Base-by-base conservation (phyloP, 2,888 invertebrate species). In the Andrena dorsata region DNA sequence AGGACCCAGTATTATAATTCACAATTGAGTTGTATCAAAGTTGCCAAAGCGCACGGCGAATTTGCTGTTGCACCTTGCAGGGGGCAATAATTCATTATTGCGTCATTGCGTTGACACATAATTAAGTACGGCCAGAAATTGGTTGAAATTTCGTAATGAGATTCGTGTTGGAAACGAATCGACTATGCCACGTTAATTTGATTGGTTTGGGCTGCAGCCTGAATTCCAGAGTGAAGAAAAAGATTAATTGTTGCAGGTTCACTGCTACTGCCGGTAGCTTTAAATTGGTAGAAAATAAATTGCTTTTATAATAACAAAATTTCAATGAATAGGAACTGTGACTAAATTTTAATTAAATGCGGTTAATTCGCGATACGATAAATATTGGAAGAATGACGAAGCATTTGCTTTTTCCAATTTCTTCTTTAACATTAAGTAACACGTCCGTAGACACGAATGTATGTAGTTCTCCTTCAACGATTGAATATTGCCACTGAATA, bases 91-190 rank as follows among this genome's bases (percentile, higher is more conserved):
- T 30, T 56, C 64, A 23, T 47, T 73, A 69, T 80, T 73, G 51
- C 60, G 41, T 30, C 53, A 72, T 8, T 20, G 10, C 35, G 30
- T 49, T 72, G 66, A 56, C 66, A 16, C 56, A 8, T 63, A 77
- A 71, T 80, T 71, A 61, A 61, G n/a, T 61, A 23, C 8, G 20
- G 20, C 13, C 30, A 53, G 47, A 65, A 76, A 71, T 70, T 41
- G 60, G 8, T 70, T 41, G 47, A 41, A 41, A 73, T 61, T 49
- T 35, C 28, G 61, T 61, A 61, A 68, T 16, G 13, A 41, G 16
- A 32, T 73, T 41, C 30, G 20, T 30, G 51, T 63, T 30, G 56
- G 20, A 35, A 23, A 41, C 23, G 51, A 3, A 79, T 30, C 16
- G 10, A 41, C 41, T 23, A 13, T 13, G 28, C 35, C 26, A 20